phyloP scores from a whole-genome alignment of 2,113 vertebrate species.

The Ascaphus truei region DNA sequence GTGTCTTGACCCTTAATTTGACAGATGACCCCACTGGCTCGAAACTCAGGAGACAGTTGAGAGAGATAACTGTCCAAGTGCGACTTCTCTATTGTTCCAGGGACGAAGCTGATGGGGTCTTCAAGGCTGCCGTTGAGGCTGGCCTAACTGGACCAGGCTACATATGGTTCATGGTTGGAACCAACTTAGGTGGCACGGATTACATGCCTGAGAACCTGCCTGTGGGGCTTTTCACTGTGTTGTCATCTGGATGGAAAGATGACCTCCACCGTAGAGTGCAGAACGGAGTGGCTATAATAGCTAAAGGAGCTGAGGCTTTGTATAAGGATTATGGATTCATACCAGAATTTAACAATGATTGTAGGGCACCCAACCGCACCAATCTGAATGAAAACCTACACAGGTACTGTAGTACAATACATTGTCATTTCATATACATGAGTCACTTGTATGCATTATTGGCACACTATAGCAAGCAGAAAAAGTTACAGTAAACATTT shows the following conservation, averaged over 20 bases:
- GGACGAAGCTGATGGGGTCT: slow-evolving; percentile 84
- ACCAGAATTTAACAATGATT: slow-evolving; percentile 84
- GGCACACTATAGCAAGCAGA: too few relatives aligned
- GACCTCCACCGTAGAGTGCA: slow-evolving; percentile 76
- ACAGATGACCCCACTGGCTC: slow-evolving; percentile 79
- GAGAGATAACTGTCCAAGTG: slow-evolving; percentile 85
- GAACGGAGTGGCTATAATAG: slow-evolving; percentile 85
- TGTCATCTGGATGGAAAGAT: slow-evolving; percentile 86
- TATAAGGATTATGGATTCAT: slow-evolving; percentile 79
- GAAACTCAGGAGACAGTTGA: slow-evolving; percentile 76
- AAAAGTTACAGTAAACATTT: too few relatives aligned
- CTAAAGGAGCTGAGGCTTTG: slow-evolving; percentile 82
- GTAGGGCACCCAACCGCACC: slow-evolving; percentile 77
- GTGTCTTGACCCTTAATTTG: slow-evolving; percentile 84
- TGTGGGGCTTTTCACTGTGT: slow-evolving; percentile 79
- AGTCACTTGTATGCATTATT: too few relatives aligned
- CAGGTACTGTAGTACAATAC: slow-evolving; percentile 71
- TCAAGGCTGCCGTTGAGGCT: slow-evolving; percentile 78
- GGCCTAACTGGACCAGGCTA: slow-evolving; percentile 84
- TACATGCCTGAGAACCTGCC: slow-evolving; percentile 67
- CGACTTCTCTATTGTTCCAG: slow-evolving; percentile 90
- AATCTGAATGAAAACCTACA: slow-evolving; percentile 73
- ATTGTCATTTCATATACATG: too few relatives aligned
- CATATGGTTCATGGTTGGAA: slow-evolving; percentile 89
- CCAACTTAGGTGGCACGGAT: slow-evolving; percentile 75